Percentiles rank a stretch among this genome's conserved stretches.
phyloP scores from a whole-genome alignment of 2,797 vertebrate species.

The Mycteria americana region DNA sequence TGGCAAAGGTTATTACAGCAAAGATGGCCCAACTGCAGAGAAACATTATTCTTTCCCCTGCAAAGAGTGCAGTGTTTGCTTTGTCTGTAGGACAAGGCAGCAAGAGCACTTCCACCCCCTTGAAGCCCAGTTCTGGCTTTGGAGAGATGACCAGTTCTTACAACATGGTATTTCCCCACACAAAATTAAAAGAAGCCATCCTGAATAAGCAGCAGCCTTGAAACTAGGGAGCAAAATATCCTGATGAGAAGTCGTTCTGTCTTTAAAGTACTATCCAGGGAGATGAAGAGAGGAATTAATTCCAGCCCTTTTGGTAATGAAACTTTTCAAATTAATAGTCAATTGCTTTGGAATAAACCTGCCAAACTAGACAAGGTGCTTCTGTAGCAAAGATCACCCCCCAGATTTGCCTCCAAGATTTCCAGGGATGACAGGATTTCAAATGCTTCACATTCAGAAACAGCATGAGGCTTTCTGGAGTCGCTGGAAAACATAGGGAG shows the following conservation, averaged over 20 bases:
- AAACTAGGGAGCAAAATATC: neutral
- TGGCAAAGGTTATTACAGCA: constrained; percentile 3
- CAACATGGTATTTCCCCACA: neutral
- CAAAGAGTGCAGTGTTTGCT: neutral
- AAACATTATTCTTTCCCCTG: neutral
- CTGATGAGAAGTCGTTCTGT: neutral
- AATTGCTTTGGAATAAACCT: neutral
- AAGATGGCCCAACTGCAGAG: neutral
- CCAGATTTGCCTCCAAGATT: neutral
- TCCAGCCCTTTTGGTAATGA: neutral
- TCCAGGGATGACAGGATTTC: neutral
- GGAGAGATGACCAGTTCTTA: neutral
- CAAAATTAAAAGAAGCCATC: neutral
- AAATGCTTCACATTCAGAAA: neutral
- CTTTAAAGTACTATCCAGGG: neutral
- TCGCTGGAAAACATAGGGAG: neutral
- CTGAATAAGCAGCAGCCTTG: neutral
- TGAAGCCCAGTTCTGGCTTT: neutral
- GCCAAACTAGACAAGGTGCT: neutral
- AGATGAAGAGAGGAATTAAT: neutral
- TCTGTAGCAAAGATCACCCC: neutral
- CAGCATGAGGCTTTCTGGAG: neutral
- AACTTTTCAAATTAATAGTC: neutral
- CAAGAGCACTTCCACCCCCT: neutral
- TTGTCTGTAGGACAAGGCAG: neutral